A percentile compares a stretch with the other conserved stretches of the same genome.
These are phyloP conservation scores for Tribolium freemani DNA, from an alignment of 2,888 invertebrate genomes.

Conservation along the genomic window DNA sequence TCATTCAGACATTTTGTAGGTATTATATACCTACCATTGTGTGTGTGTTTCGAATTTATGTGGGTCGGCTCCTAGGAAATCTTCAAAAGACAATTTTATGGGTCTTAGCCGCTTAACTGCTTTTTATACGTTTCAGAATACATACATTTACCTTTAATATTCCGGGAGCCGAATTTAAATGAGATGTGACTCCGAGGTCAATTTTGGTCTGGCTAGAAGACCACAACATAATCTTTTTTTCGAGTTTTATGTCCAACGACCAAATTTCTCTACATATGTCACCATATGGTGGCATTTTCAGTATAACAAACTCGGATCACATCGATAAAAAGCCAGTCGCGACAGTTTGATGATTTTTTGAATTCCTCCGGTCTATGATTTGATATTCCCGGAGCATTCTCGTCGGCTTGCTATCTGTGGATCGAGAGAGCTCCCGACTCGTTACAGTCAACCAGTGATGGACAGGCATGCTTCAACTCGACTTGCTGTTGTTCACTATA, in stretches of 20 bases:
- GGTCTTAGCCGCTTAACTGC: conserved; percentile 23
- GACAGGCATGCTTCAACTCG: conserved; percentile 62
- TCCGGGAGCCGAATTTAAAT: conserved; percentile 34
- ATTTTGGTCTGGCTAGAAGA: background rate
- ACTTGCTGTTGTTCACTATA: conserved; percentile 60
- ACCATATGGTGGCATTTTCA: conserved; percentile 8
- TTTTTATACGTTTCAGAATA: conserved; percentile 29
- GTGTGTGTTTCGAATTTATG: conserved; percentile 35
- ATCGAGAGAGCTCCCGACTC: conserved; percentile 53
- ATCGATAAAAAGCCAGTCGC: conserved; percentile 21
- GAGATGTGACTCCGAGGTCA: conserved; percentile 19
- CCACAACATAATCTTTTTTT: background rate
- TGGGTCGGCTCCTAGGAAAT: conserved; percentile 30
- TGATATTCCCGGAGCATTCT: conserved; percentile 44
- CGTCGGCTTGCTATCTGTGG: conserved; percentile 39
- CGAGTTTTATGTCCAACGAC: background rate
- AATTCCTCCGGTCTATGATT: conserved; percentile 42
- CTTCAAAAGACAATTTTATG: conserved; percentile 35
- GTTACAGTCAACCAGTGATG: conserved; percentile 61
- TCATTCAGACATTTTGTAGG: conserved; percentile 28
- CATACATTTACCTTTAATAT: conserved; percentile 35
- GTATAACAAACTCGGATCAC: conserved; percentile 4
- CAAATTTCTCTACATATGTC: background rate
- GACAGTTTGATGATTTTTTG: conserved; percentile 36
- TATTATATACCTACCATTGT: conserved; percentile 4